Base-by-base conservation (phyloP, 2,888 invertebrate species). In the Cryptocephalus moraei region DNA sequence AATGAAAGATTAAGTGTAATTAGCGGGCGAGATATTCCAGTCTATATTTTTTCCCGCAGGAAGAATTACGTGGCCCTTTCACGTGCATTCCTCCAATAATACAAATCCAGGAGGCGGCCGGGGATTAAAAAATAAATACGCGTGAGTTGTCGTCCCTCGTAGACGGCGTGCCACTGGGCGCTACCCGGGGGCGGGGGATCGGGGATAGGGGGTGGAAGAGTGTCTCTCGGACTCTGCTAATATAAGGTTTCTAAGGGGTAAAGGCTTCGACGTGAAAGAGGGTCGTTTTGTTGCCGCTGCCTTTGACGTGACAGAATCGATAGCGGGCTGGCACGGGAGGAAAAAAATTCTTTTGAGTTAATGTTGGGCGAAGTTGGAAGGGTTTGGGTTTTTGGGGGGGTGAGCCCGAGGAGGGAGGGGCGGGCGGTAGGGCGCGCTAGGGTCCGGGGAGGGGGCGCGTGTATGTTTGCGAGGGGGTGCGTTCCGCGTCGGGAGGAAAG, bases 221-320 rank as follows among this genome's bases (percentile, higher is more conserved):
- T 22, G 22, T 22, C 22, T 22, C 14, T n/a, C 48, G 46, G 46
- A 46, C 50, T 45, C 44, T 36, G 49, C 49, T 55, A 57, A 59
- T 59, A 59, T 58, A 59, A 56, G 58, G 57, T 60, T 58, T 58
- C 59, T 54, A 54, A 54, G 59, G 57, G 59, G 57, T 57, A 55
- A 54, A 56, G 52, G 55, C 57, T 54, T 52, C 55, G 55, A 50
- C 55, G 54, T 55, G 51, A 50, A 55, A 56, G 57, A 56, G 57
- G 56, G 51, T 50, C 45, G 46, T 39, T 39, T 39, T 42, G 48
- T 45, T 41, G 45, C 48, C 47, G 45, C 49, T 49, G 53, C 49
- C 49, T 50, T 50, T 49, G 53, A 53, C 51, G 45, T 41, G 45
- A 43, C 41, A 42, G 48, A 48, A 48, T 45, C 46, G 50, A 50